These are phyloP conservation scores for Sepiola atlantica DNA, from an alignment of 2,888 invertebrate species.

Conservation along the genomic window DNA sequence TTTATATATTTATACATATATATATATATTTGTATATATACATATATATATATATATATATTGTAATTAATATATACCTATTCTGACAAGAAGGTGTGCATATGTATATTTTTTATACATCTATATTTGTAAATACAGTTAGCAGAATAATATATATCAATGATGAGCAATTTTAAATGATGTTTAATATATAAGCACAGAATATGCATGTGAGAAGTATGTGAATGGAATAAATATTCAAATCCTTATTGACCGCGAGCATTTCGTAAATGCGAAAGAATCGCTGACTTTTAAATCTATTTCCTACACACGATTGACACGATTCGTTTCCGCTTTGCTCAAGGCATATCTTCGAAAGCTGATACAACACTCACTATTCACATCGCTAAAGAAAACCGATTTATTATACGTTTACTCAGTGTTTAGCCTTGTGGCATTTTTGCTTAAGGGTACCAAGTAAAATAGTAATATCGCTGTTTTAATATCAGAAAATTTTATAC, in stretches of 20 bases:
- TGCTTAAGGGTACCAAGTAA: background rate
- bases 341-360: background rate
- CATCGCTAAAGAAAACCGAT: background rate
- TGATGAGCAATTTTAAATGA: background rate
- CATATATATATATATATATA: no score
- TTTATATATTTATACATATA: no score
- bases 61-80: no score
- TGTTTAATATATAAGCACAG: background rate
- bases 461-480: background rate
- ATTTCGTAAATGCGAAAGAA: background rate
- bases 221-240: background rate
- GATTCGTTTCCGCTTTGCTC: background rate
- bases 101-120: no score
- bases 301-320: background rate
- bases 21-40: no score
- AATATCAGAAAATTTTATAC: background rate
- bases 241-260: background rate
- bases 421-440: background rate
- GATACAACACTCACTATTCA: background rate
- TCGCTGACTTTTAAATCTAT: background rate
- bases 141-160: background rate
- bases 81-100: no score
- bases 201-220: background rate
- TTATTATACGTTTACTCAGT: background rate
- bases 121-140: background rate